These are phyloP conservation scores for Enteromius afrohamiltoni DNA, from an alignment of 2,797 vertebrate species.

Conservation along the genomic window DNA sequence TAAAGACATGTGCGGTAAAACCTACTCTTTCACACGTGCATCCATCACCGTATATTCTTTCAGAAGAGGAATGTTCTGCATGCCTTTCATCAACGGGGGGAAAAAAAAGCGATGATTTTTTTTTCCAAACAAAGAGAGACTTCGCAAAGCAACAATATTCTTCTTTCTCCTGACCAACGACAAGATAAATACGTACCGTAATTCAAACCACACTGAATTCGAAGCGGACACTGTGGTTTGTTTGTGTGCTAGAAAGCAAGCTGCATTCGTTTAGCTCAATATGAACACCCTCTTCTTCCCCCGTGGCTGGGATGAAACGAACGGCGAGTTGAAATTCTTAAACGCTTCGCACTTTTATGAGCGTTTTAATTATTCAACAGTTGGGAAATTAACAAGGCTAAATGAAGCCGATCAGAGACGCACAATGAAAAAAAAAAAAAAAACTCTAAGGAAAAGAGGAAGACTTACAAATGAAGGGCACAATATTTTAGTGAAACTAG, in stretches of 20 bases:
- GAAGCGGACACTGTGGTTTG: neutral
- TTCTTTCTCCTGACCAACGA: neutral
- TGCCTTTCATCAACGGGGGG: neutral
- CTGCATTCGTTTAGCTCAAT: constrained; percentile 7
- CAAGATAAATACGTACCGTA: neutral
- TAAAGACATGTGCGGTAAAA: constrained; percentile 22
- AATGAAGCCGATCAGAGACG: constrained; percentile 51
- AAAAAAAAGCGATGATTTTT: neutral
- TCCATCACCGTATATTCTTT: neutral
- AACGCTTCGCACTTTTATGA: constrained; percentile 71
- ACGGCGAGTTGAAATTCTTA: constrained; percentile 53
- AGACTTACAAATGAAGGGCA: too few species aligned
- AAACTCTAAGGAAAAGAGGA: neutral
- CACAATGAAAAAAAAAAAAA: constrained; percentile 20
- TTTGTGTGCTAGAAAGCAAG: neutral
- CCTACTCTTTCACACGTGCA: neutral
- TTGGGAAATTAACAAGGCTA: constrained; percentile 63
- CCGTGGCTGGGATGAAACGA: constrained; percentile 48
- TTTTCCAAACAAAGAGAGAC: neutral
- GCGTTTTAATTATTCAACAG: constrained; percentile 72
- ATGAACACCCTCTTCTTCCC: neutral
- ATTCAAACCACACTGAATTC: constrained; percentile 26
- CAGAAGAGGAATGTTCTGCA: neutral
- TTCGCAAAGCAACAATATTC: constrained; percentile 10
- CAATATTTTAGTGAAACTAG: neutral